phyloP scores from a whole-genome alignment of 2,113 vertebrate genomes.

The Pangasianodon hypophthalmus region DNA sequence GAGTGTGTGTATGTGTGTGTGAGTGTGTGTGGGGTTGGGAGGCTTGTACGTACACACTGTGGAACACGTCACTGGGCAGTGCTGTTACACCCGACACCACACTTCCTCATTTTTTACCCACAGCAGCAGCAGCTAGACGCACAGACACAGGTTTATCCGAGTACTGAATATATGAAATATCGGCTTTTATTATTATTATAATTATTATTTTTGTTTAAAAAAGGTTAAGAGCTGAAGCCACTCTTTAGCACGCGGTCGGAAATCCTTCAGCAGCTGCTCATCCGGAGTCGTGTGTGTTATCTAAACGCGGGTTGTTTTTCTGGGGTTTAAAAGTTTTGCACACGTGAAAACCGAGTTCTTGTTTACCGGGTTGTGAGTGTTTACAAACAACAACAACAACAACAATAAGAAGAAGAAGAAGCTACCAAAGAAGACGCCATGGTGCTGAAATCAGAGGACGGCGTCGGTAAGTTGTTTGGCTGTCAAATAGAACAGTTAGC shows the following conservation, averaged over 20 bases:
- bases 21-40: background rate
- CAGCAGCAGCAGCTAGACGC: background rate
- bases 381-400: background rate
- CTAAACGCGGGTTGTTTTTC: background rate
- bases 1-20: background rate
- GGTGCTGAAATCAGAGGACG: slow-evolving; percentile 81
- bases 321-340: background rate
- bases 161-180: background rate
- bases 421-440: slow-evolving; percentile 54
- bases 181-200: background rate
- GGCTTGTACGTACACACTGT: background rate
- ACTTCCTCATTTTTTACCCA: slow-evolving; percentile 1
- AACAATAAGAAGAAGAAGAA: background rate
- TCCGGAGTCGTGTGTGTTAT: background rate
- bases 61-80: background rate
- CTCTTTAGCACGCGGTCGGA: slow-evolving; percentile 57
- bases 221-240: slow-evolving; percentile 51
- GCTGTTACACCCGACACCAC: background rate
- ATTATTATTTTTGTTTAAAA: background rate
- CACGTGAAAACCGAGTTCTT: background rate
- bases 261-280: background rate
- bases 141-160: background rate
- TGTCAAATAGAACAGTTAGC: slow-evolving; percentile 17
- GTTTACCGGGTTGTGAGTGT: slow-evolving; percentile 1
- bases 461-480: slow-evolving; percentile 73